Percentiles rank a stretch among this genome's conserved stretches.
phyloP scores from a whole-genome alignment of 1,140 invertebrate genomes.

The Pemphigus obesinymphae region DNA sequence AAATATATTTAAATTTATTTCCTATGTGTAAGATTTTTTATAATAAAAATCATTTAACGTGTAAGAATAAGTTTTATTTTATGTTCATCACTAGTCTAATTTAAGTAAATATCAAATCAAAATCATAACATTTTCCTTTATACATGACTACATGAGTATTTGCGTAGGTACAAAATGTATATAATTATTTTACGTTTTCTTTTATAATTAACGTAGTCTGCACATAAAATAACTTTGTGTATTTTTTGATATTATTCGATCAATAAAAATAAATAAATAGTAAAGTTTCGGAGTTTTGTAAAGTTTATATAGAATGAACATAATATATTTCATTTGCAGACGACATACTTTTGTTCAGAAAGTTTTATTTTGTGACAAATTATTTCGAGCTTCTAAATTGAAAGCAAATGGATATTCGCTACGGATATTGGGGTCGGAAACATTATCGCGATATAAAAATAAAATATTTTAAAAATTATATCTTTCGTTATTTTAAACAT shows the following conservation, averaged over 20 bases:
- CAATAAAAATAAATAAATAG: background rate
- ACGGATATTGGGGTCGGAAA: background rate
- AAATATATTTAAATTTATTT: no score
- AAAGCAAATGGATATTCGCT: background rate
- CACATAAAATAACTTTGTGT: background rate
- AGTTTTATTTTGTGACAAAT: background rate
- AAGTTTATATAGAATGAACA: background rate
- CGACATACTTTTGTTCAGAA: background rate
- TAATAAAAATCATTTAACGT: no score
- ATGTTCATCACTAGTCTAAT: background rate
- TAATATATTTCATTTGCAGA: background rate
- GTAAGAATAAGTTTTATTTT: no score
- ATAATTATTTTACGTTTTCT: background rate
- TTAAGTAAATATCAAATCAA: background rate
- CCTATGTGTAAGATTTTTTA: no score
- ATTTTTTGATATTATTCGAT: background rate
- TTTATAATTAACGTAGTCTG: background rate
- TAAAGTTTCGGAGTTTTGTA: background rate
- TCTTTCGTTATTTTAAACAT: conserved; percentile 42
- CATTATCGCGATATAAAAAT: background rate
- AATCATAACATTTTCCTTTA: background rate
- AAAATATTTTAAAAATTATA: background rate
- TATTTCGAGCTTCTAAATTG: background rate
- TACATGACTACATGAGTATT: background rate
- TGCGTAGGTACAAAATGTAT: background rate